Percentiles rank a stretch among this genome's conserved stretches.
phyloP scores from a whole-genome alignment of 2,888 invertebrate species.

The Gastracanthus pulcherrimus region DNA sequence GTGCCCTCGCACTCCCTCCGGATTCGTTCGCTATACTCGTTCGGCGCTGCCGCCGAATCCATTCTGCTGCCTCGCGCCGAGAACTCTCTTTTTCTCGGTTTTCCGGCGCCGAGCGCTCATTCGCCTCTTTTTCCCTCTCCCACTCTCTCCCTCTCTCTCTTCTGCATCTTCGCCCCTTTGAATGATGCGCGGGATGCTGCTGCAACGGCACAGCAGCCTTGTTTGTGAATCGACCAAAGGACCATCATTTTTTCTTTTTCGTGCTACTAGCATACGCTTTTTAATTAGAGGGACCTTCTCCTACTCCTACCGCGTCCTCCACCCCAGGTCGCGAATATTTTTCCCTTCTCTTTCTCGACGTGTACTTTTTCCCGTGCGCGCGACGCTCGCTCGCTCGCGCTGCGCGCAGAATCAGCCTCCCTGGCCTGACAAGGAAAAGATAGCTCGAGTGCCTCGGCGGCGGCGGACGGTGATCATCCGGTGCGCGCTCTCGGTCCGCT shows the following conservation, averaged over 20 bases:
- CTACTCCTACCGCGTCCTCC: too few relatives aligned
- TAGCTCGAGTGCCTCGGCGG: slow-evolving; percentile 19
- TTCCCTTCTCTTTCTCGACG: slow-evolving; percentile 33
- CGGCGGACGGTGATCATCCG: slow-evolving; percentile 41
- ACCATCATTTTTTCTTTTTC: slow-evolving; percentile 66
- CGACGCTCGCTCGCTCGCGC: not conserved
- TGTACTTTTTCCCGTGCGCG: slow-evolving; percentile 1
- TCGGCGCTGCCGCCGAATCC: slow-evolving; percentile 21
- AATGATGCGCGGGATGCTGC: slow-evolving; percentile 54
- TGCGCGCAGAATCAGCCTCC: not conserved
- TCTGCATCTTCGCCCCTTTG: slow-evolving; percentile 60
- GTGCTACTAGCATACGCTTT: slow-evolving; percentile 66
- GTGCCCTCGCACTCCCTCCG: not conserved
- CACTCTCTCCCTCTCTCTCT: slow-evolving; percentile 45
- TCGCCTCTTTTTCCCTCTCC: slow-evolving; percentile 43
- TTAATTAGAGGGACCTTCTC: slow-evolving; percentile 68
- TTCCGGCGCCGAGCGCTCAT: slow-evolving; percentile 55
- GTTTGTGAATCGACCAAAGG: slow-evolving; percentile 72
- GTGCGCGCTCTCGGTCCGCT: not conserved
- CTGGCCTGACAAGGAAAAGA: slow-evolving; percentile 46
- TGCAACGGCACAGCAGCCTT: slow-evolving; percentile 63
- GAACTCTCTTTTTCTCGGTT: slow-evolving; percentile 57
- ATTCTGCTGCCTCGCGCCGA: slow-evolving; percentile 45
- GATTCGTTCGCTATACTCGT: not conserved
- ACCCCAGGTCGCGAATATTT: slow-evolving; percentile 38